Base-by-base conservation (phyloP, 2,797 vertebrate species). In the Varecia variegata region DNA sequence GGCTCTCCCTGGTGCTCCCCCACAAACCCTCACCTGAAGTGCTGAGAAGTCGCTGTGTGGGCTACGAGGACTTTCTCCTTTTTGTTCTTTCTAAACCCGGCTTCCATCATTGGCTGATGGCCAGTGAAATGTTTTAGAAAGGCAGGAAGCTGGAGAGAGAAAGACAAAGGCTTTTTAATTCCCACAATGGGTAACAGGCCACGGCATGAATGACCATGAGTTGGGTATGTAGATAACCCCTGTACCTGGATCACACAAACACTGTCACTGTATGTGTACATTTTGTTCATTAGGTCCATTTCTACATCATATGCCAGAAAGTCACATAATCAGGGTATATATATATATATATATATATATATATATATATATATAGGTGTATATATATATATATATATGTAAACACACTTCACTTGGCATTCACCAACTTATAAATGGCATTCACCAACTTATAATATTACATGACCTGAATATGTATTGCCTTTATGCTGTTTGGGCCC, bases 231-330 rank as follows among this genome's bases (percentile, higher is more conserved):
- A 6, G 2, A 1, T 5, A 10, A n/a, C 68, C 40, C 7, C 0
- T 6, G 18, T 4, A 7, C 3, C 0, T 18, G 3, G 32, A 7
- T 58, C 67, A 1, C 14, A 60, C 45, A 7, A 45, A 45, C 60
- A 8, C 10, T 7, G 0, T 30, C 3, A 30, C 7, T 43, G 35
- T 8, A 0, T 5, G 0, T 23, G 7, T 0, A 5, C 3, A 0
- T 35, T 82, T 43, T 56, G 38, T 68, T 83, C 20, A 7, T 43
- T 45, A n/a, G 38, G 76, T 90, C 13, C 30, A 14, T 15, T 43
- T 67, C 23, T 54, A 1, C 27, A 3, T 20, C 45, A 4, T 12
- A 8, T 3, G 52, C 47, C 56, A 8, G 52, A 52, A 77, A 77
- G n/a, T 40, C 35, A 80, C 50, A 54, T 17, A 38, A 27, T 79